Conservation (phyloP, 2,797 vertebrate species). For the Denticeps clupeoides region DNA sequence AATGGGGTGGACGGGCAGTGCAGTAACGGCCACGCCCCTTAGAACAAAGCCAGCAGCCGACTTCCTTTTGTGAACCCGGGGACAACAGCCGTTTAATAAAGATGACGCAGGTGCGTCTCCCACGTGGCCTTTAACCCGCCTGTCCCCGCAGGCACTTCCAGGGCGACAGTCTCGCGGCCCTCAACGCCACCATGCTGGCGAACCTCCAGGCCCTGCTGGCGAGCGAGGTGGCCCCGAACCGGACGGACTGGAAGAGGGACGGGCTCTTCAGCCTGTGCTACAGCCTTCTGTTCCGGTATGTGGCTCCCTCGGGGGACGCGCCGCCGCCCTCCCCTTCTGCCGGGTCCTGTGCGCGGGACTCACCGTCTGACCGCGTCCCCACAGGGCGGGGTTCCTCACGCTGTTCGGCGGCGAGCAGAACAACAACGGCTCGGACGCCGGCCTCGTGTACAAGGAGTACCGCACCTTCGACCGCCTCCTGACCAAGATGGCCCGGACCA, state of each 20-base stretch:
- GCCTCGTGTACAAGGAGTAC: conserved; percentile 55
- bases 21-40: too few species aligned
- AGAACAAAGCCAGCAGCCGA: too few species aligned
- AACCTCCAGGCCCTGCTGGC: conserved; percentile 58
- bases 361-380: not conserved
- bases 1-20: too few species aligned
- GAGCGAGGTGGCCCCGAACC: conserved; percentile 35
- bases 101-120: not conserved
- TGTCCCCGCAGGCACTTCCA: conserved; percentile 58
- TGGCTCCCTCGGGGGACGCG: not conserved
- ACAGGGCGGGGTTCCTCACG: conserved; percentile 71
- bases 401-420: conserved; percentile 61
- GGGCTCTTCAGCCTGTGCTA: conserved; percentile 70
- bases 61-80: too few species aligned
- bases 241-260: conserved; percentile 59
- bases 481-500: conserved; percentile 65
- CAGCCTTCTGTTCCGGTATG: conserved; percentile 67
- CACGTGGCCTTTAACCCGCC: not conserved
- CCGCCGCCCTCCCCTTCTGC: not conserved
- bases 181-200: conserved; percentile 51
- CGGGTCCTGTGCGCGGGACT: not conserved
- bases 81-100: too few species aligned
- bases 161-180: conserved; percentile 45
- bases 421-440: conserved; percentile 46
- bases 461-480: conserved; percentile 62